These are phyloP conservation scores for Aromia moschata DNA, from an alignment of 2,888 invertebrate species.

Conservation along the genomic window DNA sequence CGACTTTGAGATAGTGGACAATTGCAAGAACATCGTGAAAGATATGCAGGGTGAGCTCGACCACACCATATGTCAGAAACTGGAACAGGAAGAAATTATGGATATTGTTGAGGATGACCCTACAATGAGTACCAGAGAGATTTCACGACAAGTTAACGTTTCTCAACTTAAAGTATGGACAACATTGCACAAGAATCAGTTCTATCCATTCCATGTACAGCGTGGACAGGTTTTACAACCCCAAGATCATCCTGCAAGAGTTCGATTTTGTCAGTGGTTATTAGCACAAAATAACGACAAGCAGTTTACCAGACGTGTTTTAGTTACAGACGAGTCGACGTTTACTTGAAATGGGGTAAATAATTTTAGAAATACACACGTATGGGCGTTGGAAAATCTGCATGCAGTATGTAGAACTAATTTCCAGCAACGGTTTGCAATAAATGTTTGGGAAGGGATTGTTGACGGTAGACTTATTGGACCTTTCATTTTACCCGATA, in stretches of 20 bases:
- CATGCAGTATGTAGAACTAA: background rate
- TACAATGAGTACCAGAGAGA: too few relatives aligned
- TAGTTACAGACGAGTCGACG: too few relatives aligned
- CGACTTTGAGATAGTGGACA: too few relatives aligned
- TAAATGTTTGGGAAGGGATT: background rate
- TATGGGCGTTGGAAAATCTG: background rate
- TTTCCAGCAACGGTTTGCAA: background rate
- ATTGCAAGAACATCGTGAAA: too few relatives aligned
- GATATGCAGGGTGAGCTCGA: too few relatives aligned
- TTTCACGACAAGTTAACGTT: background rate
- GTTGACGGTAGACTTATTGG: background rate
- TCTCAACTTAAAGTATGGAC: background rate
- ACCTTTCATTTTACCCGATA: slow-evolving; percentile 28
- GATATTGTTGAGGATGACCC: too few relatives aligned
- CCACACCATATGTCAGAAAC: too few relatives aligned
- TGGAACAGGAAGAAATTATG: too few relatives aligned
- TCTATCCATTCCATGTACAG: background rate
- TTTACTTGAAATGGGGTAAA: too few relatives aligned
- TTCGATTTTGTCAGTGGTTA: background rate
- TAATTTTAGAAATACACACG: too few relatives aligned
- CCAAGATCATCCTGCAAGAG: background rate
- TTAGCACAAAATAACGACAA: too few relatives aligned
- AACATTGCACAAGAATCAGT: background rate
- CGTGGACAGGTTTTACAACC: background rate
- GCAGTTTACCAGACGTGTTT: background rate